Evolutionary conservation across 1,140 invertebrate species (phyloP).

Genomic region (Nomia melanderi): DNA sequence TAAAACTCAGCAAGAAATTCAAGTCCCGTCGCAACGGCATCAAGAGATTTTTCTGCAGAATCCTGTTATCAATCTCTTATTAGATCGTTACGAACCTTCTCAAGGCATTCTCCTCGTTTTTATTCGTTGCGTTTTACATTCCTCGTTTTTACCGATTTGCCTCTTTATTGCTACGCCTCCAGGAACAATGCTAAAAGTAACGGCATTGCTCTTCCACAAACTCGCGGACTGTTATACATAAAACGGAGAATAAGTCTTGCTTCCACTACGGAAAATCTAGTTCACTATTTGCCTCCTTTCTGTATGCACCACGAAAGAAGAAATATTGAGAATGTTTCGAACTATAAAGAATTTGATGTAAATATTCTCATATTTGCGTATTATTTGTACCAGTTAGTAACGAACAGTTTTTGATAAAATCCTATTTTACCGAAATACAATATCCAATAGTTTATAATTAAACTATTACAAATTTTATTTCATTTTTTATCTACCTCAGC

Average conservation of each 20-base stretch:
- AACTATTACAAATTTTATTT: too few relatives aligned
- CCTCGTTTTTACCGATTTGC: constrained; percentile 18
- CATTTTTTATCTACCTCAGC: too few relatives aligned
- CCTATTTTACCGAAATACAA: too few relatives aligned
- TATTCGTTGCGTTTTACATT: constrained; percentile 24
- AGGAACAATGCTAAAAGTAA: constrained; percentile 36
- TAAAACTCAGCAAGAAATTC: constrained; percentile 1
- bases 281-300: not conserved
- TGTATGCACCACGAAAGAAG: not conserved
- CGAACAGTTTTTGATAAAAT: too few relatives aligned
- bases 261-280: not conserved
- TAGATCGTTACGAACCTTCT: constrained; percentile 27
- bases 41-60: not conserved
- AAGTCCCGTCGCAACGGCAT: constrained; percentile 24
- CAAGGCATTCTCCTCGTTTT: constrained; percentile 32
- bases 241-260: not conserved
- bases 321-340: not conserved
- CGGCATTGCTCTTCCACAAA: constrained; percentile 16
- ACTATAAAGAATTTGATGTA: not conserved
- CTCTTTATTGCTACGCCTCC: constrained; percentile 18
- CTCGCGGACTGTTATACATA: constrained; percentile 6
- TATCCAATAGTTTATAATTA: too few relatives aligned
- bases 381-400: too few relatives aligned
- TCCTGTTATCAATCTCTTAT: constrained; percentile 41
- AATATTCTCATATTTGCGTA: too few relatives aligned